These are phyloP conservation scores for Eulemur mongoz DNA, from an alignment of 2,797 vertebrate species.

Conservation along the genomic window DNA sequence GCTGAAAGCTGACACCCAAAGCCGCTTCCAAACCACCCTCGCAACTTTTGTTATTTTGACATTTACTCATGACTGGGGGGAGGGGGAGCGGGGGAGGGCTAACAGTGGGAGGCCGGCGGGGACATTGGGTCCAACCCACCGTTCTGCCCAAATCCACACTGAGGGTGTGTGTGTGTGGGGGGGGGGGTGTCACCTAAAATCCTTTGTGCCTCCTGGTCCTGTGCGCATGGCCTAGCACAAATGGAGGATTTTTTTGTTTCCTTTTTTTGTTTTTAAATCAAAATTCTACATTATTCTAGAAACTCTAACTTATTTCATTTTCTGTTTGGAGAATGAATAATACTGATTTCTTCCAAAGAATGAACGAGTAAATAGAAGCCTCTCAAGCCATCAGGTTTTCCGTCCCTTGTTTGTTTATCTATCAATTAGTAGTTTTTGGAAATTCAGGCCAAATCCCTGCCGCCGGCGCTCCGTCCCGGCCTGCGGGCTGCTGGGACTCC, in stretches of 20 bases:
- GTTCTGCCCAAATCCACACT: not conserved
- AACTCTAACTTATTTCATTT: not conserved
- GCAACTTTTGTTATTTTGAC: not conserved
- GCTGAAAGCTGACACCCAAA: not conserved
- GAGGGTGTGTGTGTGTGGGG: not conserved
- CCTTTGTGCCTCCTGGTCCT: not conserved
- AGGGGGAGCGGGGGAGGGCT: rapidly evolving
- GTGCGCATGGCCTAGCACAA: not conserved
- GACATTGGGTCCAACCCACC: rapidly evolving
- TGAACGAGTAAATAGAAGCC: not conserved
- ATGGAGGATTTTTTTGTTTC: not conserved
- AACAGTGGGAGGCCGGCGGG: rapidly evolving
- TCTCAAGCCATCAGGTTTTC: not conserved
- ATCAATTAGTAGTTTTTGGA: not conserved
- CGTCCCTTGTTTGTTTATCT: not conserved
- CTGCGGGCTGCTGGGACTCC: not conserved
- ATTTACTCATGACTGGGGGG: not conserved
- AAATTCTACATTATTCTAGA: not conserved
- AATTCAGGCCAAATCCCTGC: not conserved
- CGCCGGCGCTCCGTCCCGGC: not conserved
- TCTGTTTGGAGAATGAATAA: not conserved
- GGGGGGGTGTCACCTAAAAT: not conserved
- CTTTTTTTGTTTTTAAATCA: too few relatives aligned
- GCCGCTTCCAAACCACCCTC: too few relatives aligned
- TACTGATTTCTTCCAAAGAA: not conserved